A percentile compares a stretch with the other conserved stretches of the same genome.
phyloP scores from a whole-genome alignment of 2,113 vertebrate genomes.

The Pardalotus punctatus region DNA sequence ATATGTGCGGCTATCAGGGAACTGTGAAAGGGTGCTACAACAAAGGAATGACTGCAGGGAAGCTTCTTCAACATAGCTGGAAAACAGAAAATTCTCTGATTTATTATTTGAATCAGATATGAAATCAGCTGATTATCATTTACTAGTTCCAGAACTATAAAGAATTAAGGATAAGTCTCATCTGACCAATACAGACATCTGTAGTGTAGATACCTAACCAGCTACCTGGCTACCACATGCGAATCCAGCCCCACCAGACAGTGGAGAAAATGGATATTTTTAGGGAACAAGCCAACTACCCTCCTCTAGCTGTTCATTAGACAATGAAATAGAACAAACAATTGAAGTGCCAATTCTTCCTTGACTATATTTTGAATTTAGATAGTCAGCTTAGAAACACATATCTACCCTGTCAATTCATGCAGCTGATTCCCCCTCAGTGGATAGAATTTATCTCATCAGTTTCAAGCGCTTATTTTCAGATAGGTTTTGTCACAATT shows the following conservation, averaged over 20 bases:
- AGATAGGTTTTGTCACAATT: not conserved
- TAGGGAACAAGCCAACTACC: not conserved
- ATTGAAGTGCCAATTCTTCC: not conserved
- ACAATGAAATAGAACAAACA: not conserved
- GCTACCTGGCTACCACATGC: not conserved
- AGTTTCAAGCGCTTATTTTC: not conserved
- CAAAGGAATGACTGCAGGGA: not conserved
- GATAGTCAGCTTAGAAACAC: not conserved
- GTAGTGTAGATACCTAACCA: not conserved
- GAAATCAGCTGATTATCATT: not conserved
- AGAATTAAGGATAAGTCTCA: not conserved
- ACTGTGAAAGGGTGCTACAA: not conserved
- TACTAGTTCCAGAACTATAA: not conserved
- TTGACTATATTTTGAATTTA: not conserved
- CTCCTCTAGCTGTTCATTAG: not conserved
- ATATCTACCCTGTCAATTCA: not conserved
- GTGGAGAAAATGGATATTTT: not conserved
- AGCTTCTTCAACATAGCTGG: not conserved
- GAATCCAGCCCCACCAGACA: not conserved
- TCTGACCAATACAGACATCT: not conserved
- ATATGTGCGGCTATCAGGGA: fast-evolving
- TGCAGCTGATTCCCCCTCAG: not conserved
- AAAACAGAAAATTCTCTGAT: not conserved
- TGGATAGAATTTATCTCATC: not conserved
- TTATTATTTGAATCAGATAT: not conserved